Evolutionary conservation across 2,113 vertebrate species (phyloP).

Genomic region (Laticauda laticaudata): DNA sequence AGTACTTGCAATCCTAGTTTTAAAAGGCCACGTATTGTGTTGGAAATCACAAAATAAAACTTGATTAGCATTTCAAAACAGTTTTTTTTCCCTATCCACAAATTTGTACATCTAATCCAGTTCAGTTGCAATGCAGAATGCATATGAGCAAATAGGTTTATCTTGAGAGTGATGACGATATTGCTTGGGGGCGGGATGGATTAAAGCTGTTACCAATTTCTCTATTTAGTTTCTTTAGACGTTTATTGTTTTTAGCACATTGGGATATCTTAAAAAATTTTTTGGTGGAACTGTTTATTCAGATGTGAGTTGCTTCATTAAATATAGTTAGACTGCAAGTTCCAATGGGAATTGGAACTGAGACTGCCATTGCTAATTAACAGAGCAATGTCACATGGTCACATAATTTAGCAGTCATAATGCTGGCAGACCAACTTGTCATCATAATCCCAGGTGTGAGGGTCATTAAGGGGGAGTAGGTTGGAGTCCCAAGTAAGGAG

Average conservation of each 20-base stretch:
- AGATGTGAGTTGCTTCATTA: constrained; percentile 36
- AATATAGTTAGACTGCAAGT: background rate
- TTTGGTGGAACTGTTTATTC: constrained; percentile 67
- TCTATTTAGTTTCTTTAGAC: background rate
- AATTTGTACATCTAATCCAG: background rate
- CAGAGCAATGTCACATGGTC: background rate
- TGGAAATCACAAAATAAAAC: background rate
- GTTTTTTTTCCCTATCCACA: background rate
- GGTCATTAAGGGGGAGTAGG: background rate
- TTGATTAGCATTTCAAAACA: background rate
- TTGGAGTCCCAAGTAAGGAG: too few relatives aligned
- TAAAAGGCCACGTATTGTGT: background rate
- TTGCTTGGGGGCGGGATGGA: too few relatives aligned
- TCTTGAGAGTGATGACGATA: background rate
- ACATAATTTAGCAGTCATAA: background rate
- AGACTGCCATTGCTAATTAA: background rate
- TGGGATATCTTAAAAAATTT: constrained; percentile 33
- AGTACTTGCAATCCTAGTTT: background rate
- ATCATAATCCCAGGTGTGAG: background rate
- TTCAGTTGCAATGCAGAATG: background rate
- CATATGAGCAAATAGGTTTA: background rate
- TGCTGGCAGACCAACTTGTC: background rate
- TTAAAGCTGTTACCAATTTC: background rate
- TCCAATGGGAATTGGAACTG: background rate
- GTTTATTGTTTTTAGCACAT: background rate